Evolutionary conservation across 2,888 invertebrate species (phyloP).

Genomic region (Eristalinus sepulchralis): DNA sequence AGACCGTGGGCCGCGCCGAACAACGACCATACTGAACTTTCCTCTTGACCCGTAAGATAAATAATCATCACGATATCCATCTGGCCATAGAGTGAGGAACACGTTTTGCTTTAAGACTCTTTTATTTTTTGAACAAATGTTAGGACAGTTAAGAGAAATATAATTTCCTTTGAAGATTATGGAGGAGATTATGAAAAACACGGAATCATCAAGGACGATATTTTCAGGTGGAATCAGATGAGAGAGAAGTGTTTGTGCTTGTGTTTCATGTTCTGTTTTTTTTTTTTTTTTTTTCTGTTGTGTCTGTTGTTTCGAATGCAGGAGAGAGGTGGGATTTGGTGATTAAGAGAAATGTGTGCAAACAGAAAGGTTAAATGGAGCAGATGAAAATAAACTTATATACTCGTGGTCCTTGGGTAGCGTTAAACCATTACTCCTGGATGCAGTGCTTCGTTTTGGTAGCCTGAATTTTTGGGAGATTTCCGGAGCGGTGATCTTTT

Average conservation of each 20-base stretch:
- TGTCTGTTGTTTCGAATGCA: too few relatives aligned
- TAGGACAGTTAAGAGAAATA: constrained; percentile 51
- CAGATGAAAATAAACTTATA: background rate
- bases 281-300: background rate
- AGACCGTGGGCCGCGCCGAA: constrained; percentile 1
- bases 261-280: too few relatives aligned
- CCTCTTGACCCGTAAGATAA: constrained; percentile 43
- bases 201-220: background rate
- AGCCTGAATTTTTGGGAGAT: background rate
- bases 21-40: constrained; percentile 26
- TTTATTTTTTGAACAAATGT: constrained; percentile 44
- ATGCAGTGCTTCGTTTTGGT: background rate
- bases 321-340: background rate
- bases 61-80: constrained; percentile 48
- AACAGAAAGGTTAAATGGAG: background rate
- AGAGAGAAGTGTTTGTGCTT: background rate
- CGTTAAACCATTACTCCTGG: background rate
- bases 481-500: too few relatives aligned
- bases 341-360: background rate
- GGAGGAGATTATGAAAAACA: constrained; percentile 13
- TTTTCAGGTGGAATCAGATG: background rate
- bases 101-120: constrained; percentile 31
- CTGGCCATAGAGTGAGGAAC: background rate
- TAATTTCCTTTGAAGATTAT: constrained; percentile 61
- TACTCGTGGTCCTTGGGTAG: background rate